Evolutionary conservation across 1,140 invertebrate genomes (phyloP).

Genomic region (Oreohelix idahoensis): DNA sequence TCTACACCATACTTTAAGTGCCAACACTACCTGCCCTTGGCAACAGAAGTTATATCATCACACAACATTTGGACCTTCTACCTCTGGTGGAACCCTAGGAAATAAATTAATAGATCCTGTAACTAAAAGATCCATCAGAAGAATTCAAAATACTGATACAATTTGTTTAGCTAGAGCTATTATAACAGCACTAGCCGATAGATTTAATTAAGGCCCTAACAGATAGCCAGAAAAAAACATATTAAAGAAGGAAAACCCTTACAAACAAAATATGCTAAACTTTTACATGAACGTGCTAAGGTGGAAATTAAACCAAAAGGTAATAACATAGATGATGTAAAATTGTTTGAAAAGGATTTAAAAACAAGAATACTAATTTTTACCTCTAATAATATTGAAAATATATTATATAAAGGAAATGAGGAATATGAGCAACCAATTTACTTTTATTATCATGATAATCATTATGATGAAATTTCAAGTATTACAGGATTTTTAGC

Average conservation of each 20-base stretch:
- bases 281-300: background rate
- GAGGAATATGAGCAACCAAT: background rate
- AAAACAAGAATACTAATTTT: background rate
- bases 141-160: no score
- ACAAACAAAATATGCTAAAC: background rate
- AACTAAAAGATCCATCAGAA: no score
- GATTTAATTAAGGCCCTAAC: background rate
- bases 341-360: no score
- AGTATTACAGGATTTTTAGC: no score
- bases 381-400: background rate
- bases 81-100: no score
- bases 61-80: no score
- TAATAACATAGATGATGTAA: background rate
- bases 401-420: conserved; percentile 2
- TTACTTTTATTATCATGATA: no score
- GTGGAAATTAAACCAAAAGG: background rate
- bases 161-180: conserved; percentile 5
- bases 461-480: no score
- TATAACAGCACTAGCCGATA: background rate
- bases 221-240: background rate
- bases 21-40: no score
- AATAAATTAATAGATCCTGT: no score
- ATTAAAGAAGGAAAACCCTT: background rate
- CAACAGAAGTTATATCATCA: no score
- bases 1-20: background rate